Percentiles rank a stretch among this genome's conserved stretches.
Conservation (phyloP, 1,140 invertebrate species). For the Saccostrea glomerata region DNA sequence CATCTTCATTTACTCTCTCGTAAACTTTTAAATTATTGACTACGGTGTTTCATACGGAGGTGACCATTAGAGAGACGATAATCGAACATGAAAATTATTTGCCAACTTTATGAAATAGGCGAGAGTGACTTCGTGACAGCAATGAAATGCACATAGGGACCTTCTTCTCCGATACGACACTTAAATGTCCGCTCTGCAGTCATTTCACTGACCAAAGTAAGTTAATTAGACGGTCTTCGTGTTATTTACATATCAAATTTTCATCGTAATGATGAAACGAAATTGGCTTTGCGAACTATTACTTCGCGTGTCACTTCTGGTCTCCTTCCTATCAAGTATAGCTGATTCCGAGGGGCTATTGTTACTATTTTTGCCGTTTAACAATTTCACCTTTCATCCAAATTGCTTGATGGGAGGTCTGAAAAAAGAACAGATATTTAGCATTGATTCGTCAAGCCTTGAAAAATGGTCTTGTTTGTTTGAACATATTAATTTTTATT, state of each 20-base stretch:
- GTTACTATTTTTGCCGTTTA: background rate
- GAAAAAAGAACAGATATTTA: background rate
- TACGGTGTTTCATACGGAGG: background rate
- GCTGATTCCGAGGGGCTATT: background rate
- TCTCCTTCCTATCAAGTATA: background rate
- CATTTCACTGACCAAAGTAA: conserved; percentile 24
- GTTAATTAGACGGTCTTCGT: conserved; percentile 29
- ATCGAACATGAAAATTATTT: background rate
- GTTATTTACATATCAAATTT: conserved; percentile 39
- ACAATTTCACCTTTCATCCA: background rate
- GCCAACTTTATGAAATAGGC: background rate
- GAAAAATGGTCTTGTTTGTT: too few relatives aligned
- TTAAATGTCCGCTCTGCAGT: conserved; percentile 15
- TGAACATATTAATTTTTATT: too few relatives aligned
- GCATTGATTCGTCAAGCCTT: background rate
- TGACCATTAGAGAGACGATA: conserved; percentile 6
- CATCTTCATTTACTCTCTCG: background rate
- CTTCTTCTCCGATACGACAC: conserved; percentile 3
- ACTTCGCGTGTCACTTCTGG: background rate
- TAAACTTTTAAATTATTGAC: conserved; percentile 3
- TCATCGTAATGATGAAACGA: conserved; percentile 18
- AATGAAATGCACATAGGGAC: conserved; percentile 3
- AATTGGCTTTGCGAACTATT: conserved; percentile 28
- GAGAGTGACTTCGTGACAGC: conserved; percentile 1
- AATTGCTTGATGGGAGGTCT: background rate